Evolutionary conservation across 2,888 invertebrate genomes (phyloP).

Genomic region (Colostygia pectinataria): DNA sequence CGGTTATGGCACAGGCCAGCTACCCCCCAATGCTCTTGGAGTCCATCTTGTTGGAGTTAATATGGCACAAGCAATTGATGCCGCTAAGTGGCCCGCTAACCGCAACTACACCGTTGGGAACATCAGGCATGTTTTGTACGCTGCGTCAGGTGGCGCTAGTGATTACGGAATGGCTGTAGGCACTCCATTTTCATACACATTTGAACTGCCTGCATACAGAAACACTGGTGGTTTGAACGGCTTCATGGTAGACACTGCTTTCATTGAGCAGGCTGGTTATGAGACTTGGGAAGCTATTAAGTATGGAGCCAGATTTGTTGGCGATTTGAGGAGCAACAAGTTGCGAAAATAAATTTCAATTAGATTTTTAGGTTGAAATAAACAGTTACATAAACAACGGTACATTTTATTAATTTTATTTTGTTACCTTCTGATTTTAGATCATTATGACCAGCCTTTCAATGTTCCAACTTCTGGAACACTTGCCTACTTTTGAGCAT

Average conservation of each 20-base stretch:
- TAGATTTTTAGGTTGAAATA: too few relatives aligned
- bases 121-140: constrained; percentile 72
- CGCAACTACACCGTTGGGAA: constrained; percentile 76
- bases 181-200: constrained; percentile 82
- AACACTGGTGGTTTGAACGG: constrained; percentile 47
- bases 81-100: constrained; percentile 59
- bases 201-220: constrained; percentile 82
- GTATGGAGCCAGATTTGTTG: constrained; percentile 55
- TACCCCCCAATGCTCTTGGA: constrained; percentile 69
- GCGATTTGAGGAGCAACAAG: constrained; percentile 14
- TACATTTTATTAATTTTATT: too few relatives aligned
- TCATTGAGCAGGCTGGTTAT: constrained; percentile 80
- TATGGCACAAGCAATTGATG: constrained; percentile 65
- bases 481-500: too few relatives aligned
- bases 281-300: constrained; percentile 85
- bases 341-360: not conserved
- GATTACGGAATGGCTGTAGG: constrained; percentile 82
- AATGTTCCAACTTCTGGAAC: too few relatives aligned
- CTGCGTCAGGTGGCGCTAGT: constrained; percentile 84
- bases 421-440: too few relatives aligned
- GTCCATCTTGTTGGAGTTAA: constrained; percentile 58
- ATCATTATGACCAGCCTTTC: too few relatives aligned
- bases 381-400: too few relatives aligned
- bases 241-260: constrained; percentile 80
- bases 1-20: constrained; percentile 51